These are phyloP conservation scores for Pseudomyrmex sp. DNA, from an alignment of 1,140 invertebrate genomes.

Conservation along the genomic window DNA sequence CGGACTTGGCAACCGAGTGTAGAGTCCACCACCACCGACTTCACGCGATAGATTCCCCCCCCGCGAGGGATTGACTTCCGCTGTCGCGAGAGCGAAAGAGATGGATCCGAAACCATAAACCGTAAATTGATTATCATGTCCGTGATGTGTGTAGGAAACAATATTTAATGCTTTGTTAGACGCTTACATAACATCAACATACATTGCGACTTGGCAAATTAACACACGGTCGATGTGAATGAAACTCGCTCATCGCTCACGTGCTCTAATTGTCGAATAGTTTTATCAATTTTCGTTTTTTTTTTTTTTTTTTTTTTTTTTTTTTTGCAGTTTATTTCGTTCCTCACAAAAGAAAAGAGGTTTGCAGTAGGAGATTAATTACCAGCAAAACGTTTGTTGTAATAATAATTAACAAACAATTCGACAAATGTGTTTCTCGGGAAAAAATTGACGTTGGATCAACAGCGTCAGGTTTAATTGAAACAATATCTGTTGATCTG, in stretches of 20 bases:
- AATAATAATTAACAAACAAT: no score
- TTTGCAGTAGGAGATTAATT: no score
- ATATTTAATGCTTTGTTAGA: neutral
- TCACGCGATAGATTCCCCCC: conserved; percentile 67
- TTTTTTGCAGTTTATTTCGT: no score
- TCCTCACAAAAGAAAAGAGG: no score
- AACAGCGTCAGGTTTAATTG: no score
- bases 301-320: no score
- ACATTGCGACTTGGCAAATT: conserved; percentile 1
- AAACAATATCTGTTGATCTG: no score
- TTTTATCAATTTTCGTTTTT: no score
- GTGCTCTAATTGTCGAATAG: neutral
- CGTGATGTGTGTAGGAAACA: neutral
- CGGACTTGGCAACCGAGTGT: conserved; percentile 68
- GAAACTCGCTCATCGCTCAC: neutral
- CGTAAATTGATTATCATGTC: conserved; percentile 25
- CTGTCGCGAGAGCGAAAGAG: conserved; percentile 63
- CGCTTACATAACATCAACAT: neutral
- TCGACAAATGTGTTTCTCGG: no score
- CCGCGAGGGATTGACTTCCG: conserved; percentile 51
- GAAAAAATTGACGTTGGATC: no score
- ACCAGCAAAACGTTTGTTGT: no score
- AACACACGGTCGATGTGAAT: no score
- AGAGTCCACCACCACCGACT: conserved; percentile 56
- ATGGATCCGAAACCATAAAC: conserved; percentile 20